Percentiles rank a stretch among this genome's conserved stretches.
Evolutionary conservation across 2,113 vertebrate species (phyloP).

Genomic region (Percina caprodes): DNA sequence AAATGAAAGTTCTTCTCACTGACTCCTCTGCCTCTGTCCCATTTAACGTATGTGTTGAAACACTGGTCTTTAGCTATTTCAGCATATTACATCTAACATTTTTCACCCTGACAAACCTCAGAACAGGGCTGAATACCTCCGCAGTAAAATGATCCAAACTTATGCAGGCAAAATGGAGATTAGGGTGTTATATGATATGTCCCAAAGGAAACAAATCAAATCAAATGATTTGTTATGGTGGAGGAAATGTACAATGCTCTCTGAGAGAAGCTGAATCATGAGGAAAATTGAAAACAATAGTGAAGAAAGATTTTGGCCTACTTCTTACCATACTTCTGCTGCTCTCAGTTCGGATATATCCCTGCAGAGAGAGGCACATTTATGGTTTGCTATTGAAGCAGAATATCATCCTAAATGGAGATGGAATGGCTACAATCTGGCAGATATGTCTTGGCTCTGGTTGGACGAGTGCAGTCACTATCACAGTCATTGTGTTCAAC

Average conservation of each 20-base stretch:
- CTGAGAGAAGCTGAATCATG: slow-evolving; percentile 56
- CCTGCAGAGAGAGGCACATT: slow-evolving; percentile 61
- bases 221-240: slow-evolving; percentile 68
- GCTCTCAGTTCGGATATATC: slow-evolving; percentile 52
- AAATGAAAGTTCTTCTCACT: slow-evolving; percentile 37
- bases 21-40: slow-evolving; percentile 29
- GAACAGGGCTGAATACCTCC: slow-evolving; percentile 41
- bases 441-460: slow-evolving; percentile 56
- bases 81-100: slow-evolving; percentile 27
- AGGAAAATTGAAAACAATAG: slow-evolving; percentile 63
- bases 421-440: slow-evolving; percentile 63
- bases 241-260: slow-evolving; percentile 49
- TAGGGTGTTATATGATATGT: slow-evolving; percentile 66
- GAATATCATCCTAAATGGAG: slow-evolving; percentile 60
- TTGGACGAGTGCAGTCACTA: slow-evolving; percentile 47
- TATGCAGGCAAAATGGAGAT: slow-evolving; percentile 67
- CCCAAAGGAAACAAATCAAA: slow-evolving; percentile 63
- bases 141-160: slow-evolving; percentile 54
- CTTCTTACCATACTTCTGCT: slow-evolving; percentile 55
- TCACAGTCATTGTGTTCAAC: slow-evolving; percentile 51
- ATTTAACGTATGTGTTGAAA: slow-evolving; percentile 30
- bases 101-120: slow-evolving; percentile 49
- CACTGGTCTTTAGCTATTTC: slow-evolving; percentile 35
- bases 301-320: slow-evolving; percentile 53
- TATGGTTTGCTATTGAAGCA: slow-evolving; percentile 71